Percentiles rank a stretch among this genome's conserved stretches.
Conservation (phyloP, 30 jellyfish, hydroid and myxozoan species). For the Mastigias papua region DNA sequence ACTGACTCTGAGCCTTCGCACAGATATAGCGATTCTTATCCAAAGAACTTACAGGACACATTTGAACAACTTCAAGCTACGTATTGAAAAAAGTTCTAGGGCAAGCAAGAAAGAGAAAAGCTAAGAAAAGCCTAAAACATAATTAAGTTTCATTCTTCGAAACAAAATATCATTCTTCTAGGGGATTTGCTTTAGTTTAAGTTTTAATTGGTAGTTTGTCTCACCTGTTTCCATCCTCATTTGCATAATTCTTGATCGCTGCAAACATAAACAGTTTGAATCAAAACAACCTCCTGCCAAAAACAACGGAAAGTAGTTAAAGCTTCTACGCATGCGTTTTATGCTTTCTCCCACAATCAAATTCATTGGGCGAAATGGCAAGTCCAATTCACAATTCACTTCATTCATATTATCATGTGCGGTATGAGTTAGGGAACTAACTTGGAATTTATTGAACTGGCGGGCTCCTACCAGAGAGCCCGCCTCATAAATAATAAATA, state of each 20-base stretch:
- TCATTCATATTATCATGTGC: background rate
- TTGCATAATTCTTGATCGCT: constrained; percentile 24
- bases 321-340: constrained; percentile 18
- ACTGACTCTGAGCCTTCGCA: too few relatives aligned
- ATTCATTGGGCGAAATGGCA: background rate
- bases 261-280: background rate
- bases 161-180: too few relatives aligned
- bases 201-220: too few relatives aligned
- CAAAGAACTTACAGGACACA: too few relatives aligned
- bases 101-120: too few relatives aligned
- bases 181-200: too few relatives aligned
- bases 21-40: too few relatives aligned
- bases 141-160: too few relatives aligned
- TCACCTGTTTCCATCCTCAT: constrained; percentile 48
- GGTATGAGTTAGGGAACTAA: constrained; percentile 38
- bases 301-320: background rate
- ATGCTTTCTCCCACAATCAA: background rate
- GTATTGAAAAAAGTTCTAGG: too few relatives aligned
- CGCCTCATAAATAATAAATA: constrained; percentile 16
- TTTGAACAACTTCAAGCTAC: too few relatives aligned
- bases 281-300: background rate
- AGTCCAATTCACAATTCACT: background rate
- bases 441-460: constrained; percentile 30
- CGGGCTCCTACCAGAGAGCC: constrained; percentile 51
- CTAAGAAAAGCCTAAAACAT: too few relatives aligned